phyloP scores from a whole-genome alignment of 2,888 invertebrate species.

The Unio pictorum region DNA sequence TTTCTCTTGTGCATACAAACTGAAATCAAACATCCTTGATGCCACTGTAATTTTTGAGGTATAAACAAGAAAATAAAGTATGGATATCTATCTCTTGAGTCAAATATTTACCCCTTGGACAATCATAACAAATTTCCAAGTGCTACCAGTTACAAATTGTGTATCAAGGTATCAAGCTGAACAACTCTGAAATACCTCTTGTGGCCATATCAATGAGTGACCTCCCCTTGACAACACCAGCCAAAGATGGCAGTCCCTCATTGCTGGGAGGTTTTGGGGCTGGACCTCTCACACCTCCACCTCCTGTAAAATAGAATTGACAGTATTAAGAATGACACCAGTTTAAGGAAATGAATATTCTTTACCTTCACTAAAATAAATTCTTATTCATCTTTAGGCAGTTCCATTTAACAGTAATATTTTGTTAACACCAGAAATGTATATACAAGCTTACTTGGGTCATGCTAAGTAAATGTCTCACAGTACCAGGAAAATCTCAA shows the following conservation, averaged over 20 bases:
- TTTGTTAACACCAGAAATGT: too few relatives aligned
- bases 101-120: not conserved
- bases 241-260: conserved; percentile 46
- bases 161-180: not conserved
- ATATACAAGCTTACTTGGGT: too few relatives aligned
- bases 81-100: not conserved
- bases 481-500: too few relatives aligned
- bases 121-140: not conserved
- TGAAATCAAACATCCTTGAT: too few relatives aligned
- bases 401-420: too few relatives aligned
- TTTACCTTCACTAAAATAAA: too few relatives aligned
- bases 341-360: too few relatives aligned
- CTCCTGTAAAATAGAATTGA: conserved; percentile 39
- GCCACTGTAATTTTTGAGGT: too few relatives aligned
- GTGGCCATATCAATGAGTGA: conserved; percentile 62
- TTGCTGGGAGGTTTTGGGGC: conserved; percentile 48
- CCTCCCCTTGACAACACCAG: conserved; percentile 48
- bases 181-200: conserved; percentile 40
- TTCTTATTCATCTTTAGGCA: too few relatives aligned
- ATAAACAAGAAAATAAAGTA: not conserved
- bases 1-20: too few relatives aligned
- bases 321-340: too few relatives aligned
- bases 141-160: not conserved
- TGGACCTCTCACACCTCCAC: conserved; percentile 54
- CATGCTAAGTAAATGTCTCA: too few relatives aligned